A percentile compares a stretch with the other conserved stretches of the same genome.
Evolutionary conservation across 2,797 vertebrate genomes (phyloP).

Genomic region (Saxicola maurus): DNA sequence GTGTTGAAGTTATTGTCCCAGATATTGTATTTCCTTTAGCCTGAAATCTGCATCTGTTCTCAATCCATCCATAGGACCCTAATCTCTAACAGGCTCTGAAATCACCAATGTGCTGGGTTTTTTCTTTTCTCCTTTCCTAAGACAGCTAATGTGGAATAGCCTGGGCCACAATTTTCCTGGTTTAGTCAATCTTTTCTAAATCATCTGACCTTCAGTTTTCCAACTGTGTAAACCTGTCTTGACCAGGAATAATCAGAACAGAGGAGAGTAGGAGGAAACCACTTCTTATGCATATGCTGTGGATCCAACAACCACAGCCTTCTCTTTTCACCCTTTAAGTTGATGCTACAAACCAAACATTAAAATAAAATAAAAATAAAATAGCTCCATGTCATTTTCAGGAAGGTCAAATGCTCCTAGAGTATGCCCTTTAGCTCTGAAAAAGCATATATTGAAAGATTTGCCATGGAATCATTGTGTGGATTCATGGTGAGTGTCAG

Average conservation of each 20-base stretch:
- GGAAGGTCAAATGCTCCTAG: neutral
- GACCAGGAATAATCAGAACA: neutral
- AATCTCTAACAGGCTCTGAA: neutral
- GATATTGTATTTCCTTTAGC: neutral
- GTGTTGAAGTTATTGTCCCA: neutral
- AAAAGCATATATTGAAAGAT: neutral
- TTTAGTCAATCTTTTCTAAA: constrained; percentile 7
- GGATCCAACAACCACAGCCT: neutral
- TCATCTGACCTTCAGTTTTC: neutral
- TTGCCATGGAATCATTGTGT: too few species aligned
- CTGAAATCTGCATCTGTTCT: neutral
- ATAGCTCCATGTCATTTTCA: neutral
- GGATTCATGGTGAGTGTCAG: neutral
- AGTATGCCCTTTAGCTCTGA: neutral
- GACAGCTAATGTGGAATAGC: neutral
- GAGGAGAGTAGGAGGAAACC: neutral
- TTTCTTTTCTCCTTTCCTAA: neutral
- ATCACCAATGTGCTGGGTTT: neutral
- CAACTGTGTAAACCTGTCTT: neutral
- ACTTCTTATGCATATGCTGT: neutral
- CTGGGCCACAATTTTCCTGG: neutral
- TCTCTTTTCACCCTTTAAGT: neutral
- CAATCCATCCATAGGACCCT: neutral
- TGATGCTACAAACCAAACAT: neutral
- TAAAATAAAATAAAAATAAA: neutral